Evolutionary conservation across 2,888 invertebrate genomes (phyloP).

Genomic region (Doris montereyensis): DNA sequence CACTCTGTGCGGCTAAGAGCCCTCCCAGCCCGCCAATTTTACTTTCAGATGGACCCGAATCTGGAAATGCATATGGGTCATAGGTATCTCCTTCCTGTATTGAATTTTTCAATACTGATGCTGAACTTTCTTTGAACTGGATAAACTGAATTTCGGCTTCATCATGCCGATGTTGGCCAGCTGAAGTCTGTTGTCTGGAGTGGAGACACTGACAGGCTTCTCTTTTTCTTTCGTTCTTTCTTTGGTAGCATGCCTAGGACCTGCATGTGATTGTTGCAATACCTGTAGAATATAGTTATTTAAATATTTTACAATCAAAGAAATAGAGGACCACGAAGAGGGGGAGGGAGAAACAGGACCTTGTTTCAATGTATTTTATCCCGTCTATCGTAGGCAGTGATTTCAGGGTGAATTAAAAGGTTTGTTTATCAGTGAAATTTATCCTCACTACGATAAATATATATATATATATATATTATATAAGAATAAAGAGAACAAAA

Average conservation of each 20-base stretch:
- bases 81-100: conserved; percentile 58
- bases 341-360: too few species aligned
- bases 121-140: conserved; percentile 42
- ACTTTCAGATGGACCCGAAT: conserved; percentile 45
- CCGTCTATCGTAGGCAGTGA: too few species aligned
- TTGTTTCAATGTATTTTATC: not conserved
- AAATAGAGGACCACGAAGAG: too few species aligned
- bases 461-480: too few species aligned
- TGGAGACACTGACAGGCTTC: conserved; percentile 40
- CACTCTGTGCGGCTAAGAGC: not conserved
- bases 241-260: conserved; percentile 69
- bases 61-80: conserved; percentile 67
- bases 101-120: conserved; percentile 14
- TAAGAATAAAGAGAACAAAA: too few species aligned
- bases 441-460: not conserved
- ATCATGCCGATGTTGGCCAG: conserved; percentile 39
- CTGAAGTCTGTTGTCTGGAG: conserved; percentile 16
- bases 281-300: conserved; percentile 58
- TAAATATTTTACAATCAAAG: not conserved
- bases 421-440: not conserved
- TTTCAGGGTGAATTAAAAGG: too few species aligned
- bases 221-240: conserved; percentile 63
- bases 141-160: conserved; percentile 43
- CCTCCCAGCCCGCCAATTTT: conserved; percentile 2
- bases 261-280: conserved; percentile 75